Evolutionary conservation across 2,113 vertebrate species (phyloP).

Genomic region (Bubo scandiacus): DNA sequence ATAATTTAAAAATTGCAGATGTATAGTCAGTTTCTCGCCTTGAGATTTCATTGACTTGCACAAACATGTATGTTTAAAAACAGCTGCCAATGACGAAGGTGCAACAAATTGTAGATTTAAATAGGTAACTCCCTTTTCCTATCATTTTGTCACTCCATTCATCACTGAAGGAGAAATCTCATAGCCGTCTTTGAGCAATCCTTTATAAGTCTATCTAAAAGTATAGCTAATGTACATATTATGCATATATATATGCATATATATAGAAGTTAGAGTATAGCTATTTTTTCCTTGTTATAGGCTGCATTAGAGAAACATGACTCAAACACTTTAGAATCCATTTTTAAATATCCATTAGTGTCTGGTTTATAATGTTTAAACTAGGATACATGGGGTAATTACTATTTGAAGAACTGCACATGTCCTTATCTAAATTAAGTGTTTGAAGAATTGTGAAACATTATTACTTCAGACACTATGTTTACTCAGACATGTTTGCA

Average conservation of each 20-base stretch:
- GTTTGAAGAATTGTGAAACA: conserved; percentile 64
- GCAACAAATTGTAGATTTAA: background rate
- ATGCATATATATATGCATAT: background rate
- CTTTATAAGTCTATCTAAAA: background rate
- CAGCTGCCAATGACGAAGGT: background rate
- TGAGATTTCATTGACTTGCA: background rate
- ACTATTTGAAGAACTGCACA: conserved; percentile 38
- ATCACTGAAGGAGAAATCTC: background rate
- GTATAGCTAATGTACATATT: background rate
- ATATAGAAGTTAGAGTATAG: background rate
- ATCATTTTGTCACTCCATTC: background rate
- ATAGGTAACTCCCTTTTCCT: background rate
- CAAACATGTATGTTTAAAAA: background rate
- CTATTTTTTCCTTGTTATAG: background rate
- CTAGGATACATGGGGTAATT: background rate
- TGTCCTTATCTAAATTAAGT: conserved; percentile 53
- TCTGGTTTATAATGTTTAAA: conserved; percentile 52
- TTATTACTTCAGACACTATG: conserved; percentile 50
- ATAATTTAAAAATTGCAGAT: background rate
- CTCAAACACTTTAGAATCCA: background rate
- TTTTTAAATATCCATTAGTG: conserved; percentile 19
- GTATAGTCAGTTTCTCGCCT: background rate
- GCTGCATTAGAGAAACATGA: background rate
- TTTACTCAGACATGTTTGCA: conserved; percentile 60
- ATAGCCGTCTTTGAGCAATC: background rate